A percentile compares a stretch with the other conserved stretches of the same genome.
These are phyloP conservation scores for Polymixis lichenea DNA, from an alignment of 2,888 invertebrate genomes.

Conservation along the genomic window DNA sequence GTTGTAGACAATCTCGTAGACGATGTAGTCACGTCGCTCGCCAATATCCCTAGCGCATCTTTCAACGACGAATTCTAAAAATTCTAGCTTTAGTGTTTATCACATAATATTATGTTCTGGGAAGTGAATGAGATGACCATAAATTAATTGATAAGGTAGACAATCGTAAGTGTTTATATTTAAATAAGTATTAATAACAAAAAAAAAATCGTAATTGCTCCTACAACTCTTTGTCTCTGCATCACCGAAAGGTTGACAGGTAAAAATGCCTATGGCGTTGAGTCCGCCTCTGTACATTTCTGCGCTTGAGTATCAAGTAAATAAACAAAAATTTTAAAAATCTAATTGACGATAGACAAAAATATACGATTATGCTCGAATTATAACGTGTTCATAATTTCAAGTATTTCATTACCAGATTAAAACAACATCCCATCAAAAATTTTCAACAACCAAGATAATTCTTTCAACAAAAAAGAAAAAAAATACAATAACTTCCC, in stretches of 20 bases:
- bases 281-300: too few relatives aligned
- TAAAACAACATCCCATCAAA: constrained; percentile 19
- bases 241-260: too few relatives aligned
- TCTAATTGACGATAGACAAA: too few relatives aligned
- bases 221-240: too few relatives aligned
- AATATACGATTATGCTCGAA: too few relatives aligned
- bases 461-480: constrained; percentile 21
- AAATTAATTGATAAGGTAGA: background rate
- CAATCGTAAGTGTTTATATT: background rate
- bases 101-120: background rate
- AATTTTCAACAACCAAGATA: background rate
- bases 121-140: background rate
- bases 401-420: constrained; percentile 26
- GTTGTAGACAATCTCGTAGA: constrained; percentile 6
- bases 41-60: background rate
- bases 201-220: too few relatives aligned
- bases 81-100: background rate
- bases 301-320: too few relatives aligned
- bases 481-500: constrained; percentile 55
- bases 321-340: too few relatives aligned
- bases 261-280: too few relatives aligned
- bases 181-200: too few relatives aligned
- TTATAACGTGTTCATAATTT: background rate
- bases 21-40: background rate
- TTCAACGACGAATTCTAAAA: background rate